These are phyloP conservation scores for Stigmatopora nigra DNA, from an alignment of 2,113 vertebrate genomes.

Conservation along the genomic window DNA sequence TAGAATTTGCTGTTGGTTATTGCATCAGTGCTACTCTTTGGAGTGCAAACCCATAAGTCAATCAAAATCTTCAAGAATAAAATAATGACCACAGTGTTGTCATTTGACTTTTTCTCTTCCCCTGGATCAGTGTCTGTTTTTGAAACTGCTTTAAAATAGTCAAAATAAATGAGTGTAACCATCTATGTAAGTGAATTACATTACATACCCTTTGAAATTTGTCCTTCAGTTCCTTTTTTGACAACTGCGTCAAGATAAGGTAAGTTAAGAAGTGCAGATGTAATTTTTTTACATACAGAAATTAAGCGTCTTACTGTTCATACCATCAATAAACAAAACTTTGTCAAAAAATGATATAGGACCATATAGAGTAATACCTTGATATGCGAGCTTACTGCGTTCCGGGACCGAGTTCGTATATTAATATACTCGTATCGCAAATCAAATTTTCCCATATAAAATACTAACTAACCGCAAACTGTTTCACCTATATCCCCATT, in stretches of 20 bases:
- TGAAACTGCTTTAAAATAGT: neutral
- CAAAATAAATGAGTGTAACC: neutral
- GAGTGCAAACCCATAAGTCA: slow-evolving; percentile 64
- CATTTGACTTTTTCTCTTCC: slow-evolving; percentile 51
- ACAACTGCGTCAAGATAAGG: neutral
- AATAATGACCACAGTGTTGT: slow-evolving; percentile 61
- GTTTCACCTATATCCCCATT: too few species aligned
- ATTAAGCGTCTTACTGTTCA: neutral
- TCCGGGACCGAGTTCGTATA: too few species aligned
- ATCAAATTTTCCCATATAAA: too few species aligned
- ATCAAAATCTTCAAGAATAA: slow-evolving; percentile 72
- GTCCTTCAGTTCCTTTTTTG: neutral
- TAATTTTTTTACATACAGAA: neutral
- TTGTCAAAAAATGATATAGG: too few species aligned
- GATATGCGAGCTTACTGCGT: too few species aligned
- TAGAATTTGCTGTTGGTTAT: slow-evolving; percentile 60
- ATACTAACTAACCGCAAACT: too few species aligned
- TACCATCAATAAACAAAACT: neutral
- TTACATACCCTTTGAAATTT: neutral
- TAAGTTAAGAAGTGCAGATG: neutral
- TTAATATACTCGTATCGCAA: too few species aligned
- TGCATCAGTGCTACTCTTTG: slow-evolving; percentile 62
- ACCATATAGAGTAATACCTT: too few species aligned
- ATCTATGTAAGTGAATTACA: neutral
- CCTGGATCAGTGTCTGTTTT: slow-evolving; percentile 34